Percentiles rank a stretch among this genome's conserved stretches.
These are phyloP conservation scores for Ochropacha duplaris DNA, from an alignment of 2,888 invertebrate species.

Conservation along the genomic window DNA sequence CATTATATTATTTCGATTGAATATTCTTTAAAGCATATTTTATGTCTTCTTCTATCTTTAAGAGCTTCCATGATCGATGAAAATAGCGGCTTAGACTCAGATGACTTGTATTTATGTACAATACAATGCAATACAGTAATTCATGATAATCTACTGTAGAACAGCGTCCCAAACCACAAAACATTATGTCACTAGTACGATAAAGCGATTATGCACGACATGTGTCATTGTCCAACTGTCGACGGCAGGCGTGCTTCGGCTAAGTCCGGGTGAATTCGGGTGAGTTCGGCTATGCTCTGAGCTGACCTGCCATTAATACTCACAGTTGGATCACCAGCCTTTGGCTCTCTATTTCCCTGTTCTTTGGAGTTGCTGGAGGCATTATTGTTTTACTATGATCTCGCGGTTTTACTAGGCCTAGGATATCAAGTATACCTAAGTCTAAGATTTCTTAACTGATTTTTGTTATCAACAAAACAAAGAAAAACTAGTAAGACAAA, in stretches of 20 bases:
- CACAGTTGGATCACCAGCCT: background rate
- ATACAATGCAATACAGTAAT: background rate
- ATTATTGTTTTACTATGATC: background rate
- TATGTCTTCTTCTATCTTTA: no score
- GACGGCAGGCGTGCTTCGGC: background rate
- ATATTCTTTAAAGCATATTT: no score
- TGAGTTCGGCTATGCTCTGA: background rate
- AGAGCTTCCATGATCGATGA: no score
- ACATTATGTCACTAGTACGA: background rate
- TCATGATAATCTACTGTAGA: background rate
- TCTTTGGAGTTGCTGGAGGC: background rate
- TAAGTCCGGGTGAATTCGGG: background rate
- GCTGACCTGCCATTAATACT: background rate
- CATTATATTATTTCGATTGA: no score
- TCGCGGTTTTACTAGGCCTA: no score
- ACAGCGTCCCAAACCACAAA: background rate
- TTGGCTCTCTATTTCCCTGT: background rate
- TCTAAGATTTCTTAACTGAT: no score
- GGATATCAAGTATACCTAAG: no score
- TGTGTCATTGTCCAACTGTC: background rate
- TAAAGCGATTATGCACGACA: background rate
- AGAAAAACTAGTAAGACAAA: no score
- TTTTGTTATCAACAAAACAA: no score
- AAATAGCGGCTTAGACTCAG: no score
- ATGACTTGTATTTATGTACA: background rate